Conservation (phyloP, 53 echinoderm and acorn worm genomes). For the Patiria pectinifera region DNA sequence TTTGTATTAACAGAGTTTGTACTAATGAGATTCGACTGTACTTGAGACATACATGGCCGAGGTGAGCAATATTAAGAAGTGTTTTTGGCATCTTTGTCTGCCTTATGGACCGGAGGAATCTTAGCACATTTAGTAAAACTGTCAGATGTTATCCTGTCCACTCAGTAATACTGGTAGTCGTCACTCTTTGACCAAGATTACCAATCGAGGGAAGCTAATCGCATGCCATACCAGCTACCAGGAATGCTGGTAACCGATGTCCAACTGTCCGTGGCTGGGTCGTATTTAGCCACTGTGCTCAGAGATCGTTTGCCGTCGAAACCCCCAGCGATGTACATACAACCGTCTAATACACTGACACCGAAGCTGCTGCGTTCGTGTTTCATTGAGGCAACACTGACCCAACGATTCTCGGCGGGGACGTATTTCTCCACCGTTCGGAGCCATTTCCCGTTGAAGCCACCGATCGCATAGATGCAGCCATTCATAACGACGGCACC, state of each 20-base stretch:
- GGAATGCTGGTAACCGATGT: conserved; percentile 16
- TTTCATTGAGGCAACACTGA: conserved; percentile 40
- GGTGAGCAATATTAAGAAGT: too few relatives aligned
- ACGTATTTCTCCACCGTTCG: conserved; percentile 65
- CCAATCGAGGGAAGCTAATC: conserved; percentile 32
- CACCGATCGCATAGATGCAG: conserved; percentile 68
- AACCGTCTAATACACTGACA: conserved; percentile 40
- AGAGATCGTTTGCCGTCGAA: conserved; percentile 52
- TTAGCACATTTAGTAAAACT: too few relatives aligned
- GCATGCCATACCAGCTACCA: conserved; percentile 44
- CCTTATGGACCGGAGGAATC: too few relatives aligned
- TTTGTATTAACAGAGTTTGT: too few relatives aligned
- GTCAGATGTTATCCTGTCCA: not conserved
- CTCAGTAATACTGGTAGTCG: not conserved
- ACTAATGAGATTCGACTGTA: too few relatives aligned
- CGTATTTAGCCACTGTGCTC: conserved; percentile 60
- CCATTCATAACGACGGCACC: conserved; percentile 38
- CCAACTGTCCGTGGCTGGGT: conserved; percentile 61
- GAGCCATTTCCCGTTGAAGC: conserved; percentile 64
- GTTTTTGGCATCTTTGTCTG: too few relatives aligned
- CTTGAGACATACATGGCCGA: too few relatives aligned
- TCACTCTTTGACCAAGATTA: not conserved
- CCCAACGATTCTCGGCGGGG: conserved; percentile 54
- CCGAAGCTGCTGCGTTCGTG: conserved; percentile 57
- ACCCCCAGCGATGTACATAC: conserved; percentile 64